Percentiles rank a stretch among this genome's conserved stretches.
Conservation (phyloP, 2,113 vertebrate species). For the Toxostoma redivivum region DNA sequence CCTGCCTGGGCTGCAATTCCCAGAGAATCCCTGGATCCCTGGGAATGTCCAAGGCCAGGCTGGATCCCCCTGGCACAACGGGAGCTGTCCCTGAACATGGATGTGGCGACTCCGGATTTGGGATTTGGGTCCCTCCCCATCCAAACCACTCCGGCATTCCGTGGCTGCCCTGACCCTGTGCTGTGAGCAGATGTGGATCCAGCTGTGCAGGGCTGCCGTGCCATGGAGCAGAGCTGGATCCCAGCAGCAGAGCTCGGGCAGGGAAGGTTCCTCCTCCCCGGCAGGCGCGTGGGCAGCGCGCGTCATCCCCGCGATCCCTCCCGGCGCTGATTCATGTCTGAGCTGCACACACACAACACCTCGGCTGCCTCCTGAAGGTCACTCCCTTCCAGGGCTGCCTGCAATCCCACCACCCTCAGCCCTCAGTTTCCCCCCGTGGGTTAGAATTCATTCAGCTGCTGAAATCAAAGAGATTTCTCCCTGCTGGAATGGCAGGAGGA, state of each 20-base stretch:
- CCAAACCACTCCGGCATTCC: too few species aligned
- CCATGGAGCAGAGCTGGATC: background rate
- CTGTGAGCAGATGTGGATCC: background rate
- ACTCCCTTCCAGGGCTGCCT: background rate
- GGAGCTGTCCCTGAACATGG: background rate
- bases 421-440: background rate
- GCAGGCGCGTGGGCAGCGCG: conserved; percentile 11
- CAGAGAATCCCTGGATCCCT: background rate
- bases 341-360: background rate
- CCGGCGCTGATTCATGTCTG: conserved; percentile 30
- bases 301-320: background rate
- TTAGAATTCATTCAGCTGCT: background rate
- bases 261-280: background rate
- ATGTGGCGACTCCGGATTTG: accelerated
- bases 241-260: background rate
- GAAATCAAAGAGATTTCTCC: background rate
- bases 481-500: background rate
- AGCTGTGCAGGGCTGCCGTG: background rate
- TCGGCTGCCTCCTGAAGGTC: conserved; percentile 27
- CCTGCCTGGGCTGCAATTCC: too few species aligned
- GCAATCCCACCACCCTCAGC: background rate
- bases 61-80: accelerated
- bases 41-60: background rate
- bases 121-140: accelerated
- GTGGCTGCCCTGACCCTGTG: background rate